phyloP scores from a whole-genome alignment of 2,113 vertebrate genomes.

The Muscicapa adusta region DNA sequence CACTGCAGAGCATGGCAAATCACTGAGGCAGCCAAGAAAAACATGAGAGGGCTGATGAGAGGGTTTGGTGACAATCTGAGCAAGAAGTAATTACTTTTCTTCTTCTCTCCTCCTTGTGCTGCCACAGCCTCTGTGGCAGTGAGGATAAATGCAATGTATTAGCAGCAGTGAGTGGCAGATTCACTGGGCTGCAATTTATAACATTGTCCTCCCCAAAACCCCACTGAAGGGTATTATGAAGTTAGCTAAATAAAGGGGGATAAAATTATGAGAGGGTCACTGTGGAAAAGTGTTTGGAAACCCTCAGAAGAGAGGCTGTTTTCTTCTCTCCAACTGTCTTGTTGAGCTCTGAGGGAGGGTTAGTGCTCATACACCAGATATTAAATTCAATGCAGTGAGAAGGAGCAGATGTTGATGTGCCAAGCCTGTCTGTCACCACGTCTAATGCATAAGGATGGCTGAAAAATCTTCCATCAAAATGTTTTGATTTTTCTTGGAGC shows the following conservation, averaged over 20 bases:
- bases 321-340: background rate
- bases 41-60: background rate
- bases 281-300: background rate
- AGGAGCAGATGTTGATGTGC: slow-evolving; percentile 19
- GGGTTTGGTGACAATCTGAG: slow-evolving; percentile 22
- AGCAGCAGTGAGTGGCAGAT: slow-evolving; percentile 20
- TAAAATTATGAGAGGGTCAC: background rate
- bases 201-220: background rate
- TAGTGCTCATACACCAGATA: background rate
- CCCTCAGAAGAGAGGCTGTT: background rate
- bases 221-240: background rate
- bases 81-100: slow-evolving; percentile 34
- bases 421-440: background rate
- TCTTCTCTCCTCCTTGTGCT: background rate
- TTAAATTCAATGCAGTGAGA: slow-evolving; percentile 25
- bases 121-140: background rate
- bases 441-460: slow-evolving; percentile 2
- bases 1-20: fast-evolving
- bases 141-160: slow-evolving; percentile 1
- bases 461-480: slow-evolving; percentile 41
- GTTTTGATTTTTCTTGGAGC: slow-evolving; percentile 5
- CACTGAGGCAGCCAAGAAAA: background rate
- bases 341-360: background rate
- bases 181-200: background rate
- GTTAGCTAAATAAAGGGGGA: background rate